phyloP scores from a whole-genome alignment of 2,888 invertebrate species.

The Hypercompe scribonia region DNA sequence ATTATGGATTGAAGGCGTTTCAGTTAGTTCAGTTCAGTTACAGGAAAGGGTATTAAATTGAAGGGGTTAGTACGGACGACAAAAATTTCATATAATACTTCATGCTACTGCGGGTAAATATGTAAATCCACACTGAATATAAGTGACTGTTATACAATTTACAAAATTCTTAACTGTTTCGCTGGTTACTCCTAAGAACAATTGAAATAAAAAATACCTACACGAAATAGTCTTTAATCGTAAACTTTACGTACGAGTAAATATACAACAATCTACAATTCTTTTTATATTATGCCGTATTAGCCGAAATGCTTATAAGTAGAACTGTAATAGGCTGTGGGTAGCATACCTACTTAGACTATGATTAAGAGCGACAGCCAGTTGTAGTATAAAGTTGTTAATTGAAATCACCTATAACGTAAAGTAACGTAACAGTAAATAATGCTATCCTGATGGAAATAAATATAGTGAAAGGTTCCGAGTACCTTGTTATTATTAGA shows the following conservation, averaged over 20 bases:
- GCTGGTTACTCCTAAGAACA: background rate
- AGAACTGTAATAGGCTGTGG: background rate
- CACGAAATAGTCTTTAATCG: background rate
- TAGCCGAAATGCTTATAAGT: background rate
- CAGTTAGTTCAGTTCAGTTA: too few species aligned
- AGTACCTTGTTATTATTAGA: background rate
- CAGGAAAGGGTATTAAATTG: too few species aligned
- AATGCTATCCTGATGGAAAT: background rate
- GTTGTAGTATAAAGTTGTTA: background rate
- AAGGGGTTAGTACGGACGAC: too few species aligned
- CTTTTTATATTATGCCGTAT: background rate
- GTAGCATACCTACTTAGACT: background rate
- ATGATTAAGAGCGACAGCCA: background rate
- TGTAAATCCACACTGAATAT: too few species aligned
- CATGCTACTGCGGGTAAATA: too few species aligned
- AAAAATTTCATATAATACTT: too few species aligned
- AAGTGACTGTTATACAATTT: background rate
- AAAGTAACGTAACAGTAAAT: too few species aligned
- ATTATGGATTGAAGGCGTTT: too few species aligned
- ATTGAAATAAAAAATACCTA: background rate
- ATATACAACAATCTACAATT: background rate
- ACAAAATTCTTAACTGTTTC: background rate
- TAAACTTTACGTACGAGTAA: too few species aligned
- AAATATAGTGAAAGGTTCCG: background rate
- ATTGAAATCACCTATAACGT: conserved; percentile 2